These are phyloP conservation scores for Diacarnus erythraeanus DNA, from an alignment of 37 sponge, comb jelly and placozoan genomes.

Conservation along the genomic window DNA sequence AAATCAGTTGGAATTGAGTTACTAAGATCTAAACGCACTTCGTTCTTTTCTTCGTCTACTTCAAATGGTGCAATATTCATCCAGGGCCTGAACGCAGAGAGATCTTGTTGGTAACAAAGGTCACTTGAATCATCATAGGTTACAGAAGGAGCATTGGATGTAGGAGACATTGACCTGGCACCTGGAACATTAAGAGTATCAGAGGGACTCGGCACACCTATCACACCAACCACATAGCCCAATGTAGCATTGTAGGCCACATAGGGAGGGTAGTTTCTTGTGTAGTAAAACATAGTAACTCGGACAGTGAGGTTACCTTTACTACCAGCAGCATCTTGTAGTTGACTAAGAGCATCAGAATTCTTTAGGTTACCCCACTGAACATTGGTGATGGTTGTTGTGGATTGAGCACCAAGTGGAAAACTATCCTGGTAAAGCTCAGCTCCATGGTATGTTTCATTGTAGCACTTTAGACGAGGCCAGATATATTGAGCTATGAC, in stretches of 20 bases:
- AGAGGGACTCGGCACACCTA: slow-evolving; percentile 10
- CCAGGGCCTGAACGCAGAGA: slow-evolving; percentile 8
- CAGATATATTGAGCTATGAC: not conserved
- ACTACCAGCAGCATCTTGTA: not conserved
- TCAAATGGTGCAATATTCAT: slow-evolving; percentile 39
- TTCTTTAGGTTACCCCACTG: not conserved
- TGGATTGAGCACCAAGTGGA: not conserved
- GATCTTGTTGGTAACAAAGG: not conserved
- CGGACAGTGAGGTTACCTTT: not conserved
- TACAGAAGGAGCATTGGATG: not conserved
- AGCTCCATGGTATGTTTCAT: not conserved
- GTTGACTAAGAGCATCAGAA: not conserved
- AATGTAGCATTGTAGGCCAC: not conserved
- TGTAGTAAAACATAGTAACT: slow-evolving; percentile 14
- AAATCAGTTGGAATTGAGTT: slow-evolving; percentile 22
- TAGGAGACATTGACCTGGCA: not conserved
- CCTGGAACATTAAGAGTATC: slow-evolving; percentile 43
- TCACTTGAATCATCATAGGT: not conserved
- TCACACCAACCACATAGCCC: slow-evolving; percentile 27
- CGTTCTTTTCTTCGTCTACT: not conserved
- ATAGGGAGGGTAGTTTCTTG: not conserved
- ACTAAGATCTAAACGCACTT: slow-evolving; percentile 27
- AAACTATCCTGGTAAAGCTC: not conserved
- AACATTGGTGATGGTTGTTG: not conserved
- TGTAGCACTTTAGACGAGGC: not conserved